Evolutionary conservation across 2,113 vertebrate genomes (phyloP).

Genomic region (Pipra filicauda): DNA sequence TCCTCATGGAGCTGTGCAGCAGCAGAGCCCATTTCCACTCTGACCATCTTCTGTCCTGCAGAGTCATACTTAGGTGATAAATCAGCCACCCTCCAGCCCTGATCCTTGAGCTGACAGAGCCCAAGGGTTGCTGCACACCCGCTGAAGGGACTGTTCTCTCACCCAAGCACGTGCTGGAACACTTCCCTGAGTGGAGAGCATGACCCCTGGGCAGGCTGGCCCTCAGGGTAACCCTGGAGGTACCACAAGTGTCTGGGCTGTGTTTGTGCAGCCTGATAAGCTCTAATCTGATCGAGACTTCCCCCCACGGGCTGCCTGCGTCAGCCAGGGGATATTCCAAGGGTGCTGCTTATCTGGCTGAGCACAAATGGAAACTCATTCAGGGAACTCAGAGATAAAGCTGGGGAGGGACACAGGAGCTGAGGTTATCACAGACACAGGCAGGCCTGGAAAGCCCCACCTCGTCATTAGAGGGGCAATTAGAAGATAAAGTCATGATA

Average conservation of each 20-base stretch:
- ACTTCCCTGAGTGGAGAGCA: neutral
- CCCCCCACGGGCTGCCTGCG: neutral
- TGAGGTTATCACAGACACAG: neutral
- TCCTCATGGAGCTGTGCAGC: neutral
- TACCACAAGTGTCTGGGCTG: neutral
- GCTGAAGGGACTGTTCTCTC: neutral
- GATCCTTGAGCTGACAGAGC: neutral
- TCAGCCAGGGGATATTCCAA: conserved; percentile 31
- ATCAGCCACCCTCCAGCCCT: neutral
- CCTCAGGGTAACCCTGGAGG: neutral
- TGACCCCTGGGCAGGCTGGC: neutral
- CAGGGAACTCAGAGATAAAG: conserved; percentile 40
- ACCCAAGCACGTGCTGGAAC: neutral
- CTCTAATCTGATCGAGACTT: conserved; percentile 35
- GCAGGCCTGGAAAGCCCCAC: neutral
- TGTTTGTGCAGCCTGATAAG: conserved; percentile 30
- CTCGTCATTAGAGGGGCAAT: neutral
- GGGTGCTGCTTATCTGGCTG: conserved; percentile 43
- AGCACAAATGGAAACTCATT: conserved; percentile 40
- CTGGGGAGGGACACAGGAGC: neutral
- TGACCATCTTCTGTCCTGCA: neutral
- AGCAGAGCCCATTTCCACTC: neutral
- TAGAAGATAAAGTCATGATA: neutral
- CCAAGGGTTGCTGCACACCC: neutral
- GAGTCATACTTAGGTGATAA: neutral